Evolutionary conservation across 2,888 invertebrate genomes (phyloP).

Genomic region (Sclerodermus sp.): DNA sequence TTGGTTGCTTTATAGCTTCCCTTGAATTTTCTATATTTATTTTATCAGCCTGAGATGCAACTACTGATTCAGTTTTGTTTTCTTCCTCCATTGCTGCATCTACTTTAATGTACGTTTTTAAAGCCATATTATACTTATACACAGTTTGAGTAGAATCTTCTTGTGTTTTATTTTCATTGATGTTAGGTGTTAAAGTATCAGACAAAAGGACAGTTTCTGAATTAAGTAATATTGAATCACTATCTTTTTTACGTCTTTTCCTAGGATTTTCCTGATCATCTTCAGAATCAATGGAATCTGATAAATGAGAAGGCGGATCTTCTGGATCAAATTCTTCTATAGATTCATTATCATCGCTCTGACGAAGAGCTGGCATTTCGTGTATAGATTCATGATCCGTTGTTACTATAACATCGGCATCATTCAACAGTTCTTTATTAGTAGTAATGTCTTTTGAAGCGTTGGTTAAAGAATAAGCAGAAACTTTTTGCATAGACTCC

Average conservation of each 20-base stretch:
- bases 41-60: slow-evolving; percentile 8
- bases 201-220: background rate
- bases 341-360: slow-evolving; percentile 42
- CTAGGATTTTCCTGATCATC: slow-evolving; percentile 19
- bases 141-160: slow-evolving; percentile 19
- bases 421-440: background rate
- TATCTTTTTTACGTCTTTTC: slow-evolving; percentile 21
- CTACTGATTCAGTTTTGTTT: slow-evolving; percentile 1
- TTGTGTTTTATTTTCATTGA: background rate
- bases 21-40: slow-evolving; percentile 18
- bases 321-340: slow-evolving; percentile 54
- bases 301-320: slow-evolving; percentile 37
- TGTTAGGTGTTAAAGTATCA: background rate
- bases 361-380: slow-evolving; percentile 12
- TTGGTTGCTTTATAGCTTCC: slow-evolving; percentile 29
- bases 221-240: background rate
- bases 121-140: slow-evolving; percentile 31
- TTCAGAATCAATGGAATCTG: slow-evolving; percentile 29
- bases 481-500: slow-evolving; percentile 3
- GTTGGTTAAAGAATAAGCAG: slow-evolving; percentile 11
- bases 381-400: slow-evolving; percentile 22
- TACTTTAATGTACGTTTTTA: slow-evolving; percentile 33
- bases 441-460: background rate
- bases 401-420: background rate
- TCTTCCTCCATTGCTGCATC: slow-evolving; percentile 15